Base-by-base conservation (phyloP, 2,888 invertebrate species). In the Disparrhopalites patrizii region DNA sequence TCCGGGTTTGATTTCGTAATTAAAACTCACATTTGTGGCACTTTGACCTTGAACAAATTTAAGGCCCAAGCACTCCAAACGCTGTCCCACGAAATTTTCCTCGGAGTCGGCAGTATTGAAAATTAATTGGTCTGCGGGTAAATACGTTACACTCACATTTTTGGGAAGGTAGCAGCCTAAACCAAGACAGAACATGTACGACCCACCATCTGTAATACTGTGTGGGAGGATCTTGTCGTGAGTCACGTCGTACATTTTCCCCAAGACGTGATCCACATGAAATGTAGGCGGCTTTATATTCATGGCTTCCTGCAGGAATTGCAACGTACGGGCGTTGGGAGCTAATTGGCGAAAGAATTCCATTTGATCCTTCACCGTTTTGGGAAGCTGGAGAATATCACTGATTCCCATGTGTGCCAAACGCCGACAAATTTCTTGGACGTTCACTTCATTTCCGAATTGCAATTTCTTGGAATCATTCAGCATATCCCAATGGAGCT, bases 1-100 rank as follows among this genome's bases (percentile, higher is more conserved):
- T 31, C 57, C 50, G 28, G 50, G 51, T 36, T 10, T 51, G 36
- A 36, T 52, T 51, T 62, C 62, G 54, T 62, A 51, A 52, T 62
- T 50, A 31, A 33, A n/a, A n/a, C n/a, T n/a, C n/a, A n/a, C n/a
- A n/a, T n/a, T n/a, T n/a, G n/a, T n/a, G n/a, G n/a, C n/a, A n/a
- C n/a, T n/a, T n/a, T n/a, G n/a, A n/a, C n/a, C n/a, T n/a, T n/a
- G n/a, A n/a, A n/a, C n/a, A n/a, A n/a, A n/a, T n/a, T n/a, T n/a
- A n/a, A 38, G 23, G 20, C 23, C 36, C n/a, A 43, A 15, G 43
- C 5, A 18, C 43, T 43, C 43, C 43, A 43, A 43, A 20, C 43
- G 43, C 43, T 43, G 7, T n/a, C 4, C 43, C 15, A 18, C 43
- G n/a, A 43, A n/a, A n/a, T 43, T 20, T 15, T 43, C 20, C 43